phyloP scores from a whole-genome alignment of 1,140 invertebrate species.

The Bombus waltoni region DNA sequence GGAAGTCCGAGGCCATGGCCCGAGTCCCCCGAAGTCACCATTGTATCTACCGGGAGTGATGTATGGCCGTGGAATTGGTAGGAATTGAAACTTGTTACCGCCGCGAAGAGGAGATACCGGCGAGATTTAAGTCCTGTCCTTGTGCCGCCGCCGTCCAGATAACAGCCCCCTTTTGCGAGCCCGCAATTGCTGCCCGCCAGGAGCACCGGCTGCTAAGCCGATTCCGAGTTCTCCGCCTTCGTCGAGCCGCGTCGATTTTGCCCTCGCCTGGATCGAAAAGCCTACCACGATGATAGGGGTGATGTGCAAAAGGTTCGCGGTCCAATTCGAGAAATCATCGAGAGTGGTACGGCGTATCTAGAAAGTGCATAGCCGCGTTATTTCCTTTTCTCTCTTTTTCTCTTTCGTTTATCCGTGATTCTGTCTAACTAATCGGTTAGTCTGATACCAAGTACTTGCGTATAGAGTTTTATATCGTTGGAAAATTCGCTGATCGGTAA shows the following conservation, averaged over 20 bases:
- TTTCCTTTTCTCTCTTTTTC: too few species aligned
- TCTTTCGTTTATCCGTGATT: too few species aligned
- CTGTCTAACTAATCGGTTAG: too few species aligned
- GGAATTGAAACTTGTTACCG: conserved; percentile 80
- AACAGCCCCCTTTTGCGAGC: conserved; percentile 63
- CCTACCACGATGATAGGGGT: too few species aligned
- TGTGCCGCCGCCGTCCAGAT: conserved; percentile 65
- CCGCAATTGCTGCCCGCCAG: conserved; percentile 54
- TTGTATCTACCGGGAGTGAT: conserved; percentile 78
- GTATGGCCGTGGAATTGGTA: conserved; percentile 79
- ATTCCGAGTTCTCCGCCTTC: not conserved
- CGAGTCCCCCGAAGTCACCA: conserved; percentile 73
- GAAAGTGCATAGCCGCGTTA: too few species aligned
- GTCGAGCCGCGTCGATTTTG: too few species aligned
- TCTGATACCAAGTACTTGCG: too few species aligned
- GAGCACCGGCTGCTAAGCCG: conserved; percentile 13
- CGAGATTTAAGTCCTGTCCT: conserved; percentile 77
- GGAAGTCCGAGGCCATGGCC: conserved; percentile 68
- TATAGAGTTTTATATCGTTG: too few species aligned
- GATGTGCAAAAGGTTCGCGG: too few species aligned
- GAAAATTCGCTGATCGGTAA: too few species aligned
- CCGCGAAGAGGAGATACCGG: conserved; percentile 71
- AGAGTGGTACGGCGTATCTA: too few species aligned
- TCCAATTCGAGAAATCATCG: too few species aligned
- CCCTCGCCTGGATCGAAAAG: conserved; percentile 7